These are phyloP conservation scores for Pharmacophagus antenor DNA, from an alignment of 2,888 invertebrate genomes.

Conservation along the genomic window DNA sequence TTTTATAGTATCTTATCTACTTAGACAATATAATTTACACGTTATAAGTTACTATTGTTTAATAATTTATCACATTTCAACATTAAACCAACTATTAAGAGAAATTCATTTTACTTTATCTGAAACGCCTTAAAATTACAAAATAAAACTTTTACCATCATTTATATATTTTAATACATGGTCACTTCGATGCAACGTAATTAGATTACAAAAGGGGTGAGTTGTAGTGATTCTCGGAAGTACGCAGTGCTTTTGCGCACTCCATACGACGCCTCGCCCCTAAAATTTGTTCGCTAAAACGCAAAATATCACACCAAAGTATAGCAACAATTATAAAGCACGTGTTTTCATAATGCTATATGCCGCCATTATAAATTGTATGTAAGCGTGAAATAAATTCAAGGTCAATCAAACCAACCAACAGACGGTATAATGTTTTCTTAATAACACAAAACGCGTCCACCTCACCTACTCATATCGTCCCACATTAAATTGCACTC, in stretches of 20 bases:
- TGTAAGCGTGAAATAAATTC: conserved; percentile 18
- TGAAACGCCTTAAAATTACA: background rate
- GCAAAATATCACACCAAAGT: background rate
- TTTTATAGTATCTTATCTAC: too few species aligned
- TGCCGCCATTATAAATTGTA: too few species aligned
- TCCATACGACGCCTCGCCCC: background rate
- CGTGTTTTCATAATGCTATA: conserved; percentile 4
- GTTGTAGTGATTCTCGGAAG: background rate
- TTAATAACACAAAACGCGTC: conserved; percentile 31
- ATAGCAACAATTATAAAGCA: conserved; percentile 1
- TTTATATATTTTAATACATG: background rate
- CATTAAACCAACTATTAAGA: too few species aligned
- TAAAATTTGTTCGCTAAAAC: background rate
- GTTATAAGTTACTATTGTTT: too few species aligned
- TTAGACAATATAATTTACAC: too few species aligned
- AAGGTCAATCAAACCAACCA: conserved; percentile 19
- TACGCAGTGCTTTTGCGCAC: conserved; percentile 21
- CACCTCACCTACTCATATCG: conserved; percentile 12
- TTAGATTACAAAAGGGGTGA: conserved; percentile 3
- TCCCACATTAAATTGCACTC: conserved; percentile 32
- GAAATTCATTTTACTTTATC: too few species aligned
- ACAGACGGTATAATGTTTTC: conserved; percentile 10
- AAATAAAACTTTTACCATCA: background rate
- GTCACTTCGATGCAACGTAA: background rate
- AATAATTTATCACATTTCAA: background rate